Percentiles rank a stretch among this genome's conserved stretches.
phyloP scores from a whole-genome alignment of 37 sponge, comb jelly and placozoan species.

The Mnemiopsis leidyi region DNA sequence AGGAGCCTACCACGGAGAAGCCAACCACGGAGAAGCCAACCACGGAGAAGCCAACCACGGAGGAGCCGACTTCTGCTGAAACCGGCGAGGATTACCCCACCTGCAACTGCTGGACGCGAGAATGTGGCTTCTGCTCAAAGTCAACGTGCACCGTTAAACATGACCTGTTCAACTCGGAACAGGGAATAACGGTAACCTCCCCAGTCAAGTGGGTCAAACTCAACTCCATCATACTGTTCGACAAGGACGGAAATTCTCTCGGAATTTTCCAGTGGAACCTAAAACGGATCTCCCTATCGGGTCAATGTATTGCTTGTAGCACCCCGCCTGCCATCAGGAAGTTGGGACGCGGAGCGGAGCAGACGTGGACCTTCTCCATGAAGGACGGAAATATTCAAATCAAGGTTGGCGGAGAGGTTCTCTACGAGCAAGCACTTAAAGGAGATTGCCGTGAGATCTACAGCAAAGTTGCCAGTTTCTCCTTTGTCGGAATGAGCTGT shows the following conservation, averaged over 20 bases:
- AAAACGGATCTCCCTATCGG: not conserved
- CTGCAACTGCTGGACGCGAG: slow-evolving; percentile 5
- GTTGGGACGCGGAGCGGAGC: not conserved
- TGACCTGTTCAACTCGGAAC: not conserved
- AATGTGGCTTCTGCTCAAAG: slow-evolving; percentile 20
- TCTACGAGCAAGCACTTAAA: not conserved
- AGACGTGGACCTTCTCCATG: not conserved
- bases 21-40: not conserved
- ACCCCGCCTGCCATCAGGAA: not conserved
- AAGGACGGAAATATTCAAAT: not conserved
- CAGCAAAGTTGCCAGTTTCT: not conserved
- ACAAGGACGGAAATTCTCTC: not conserved
- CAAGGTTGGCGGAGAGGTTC: not conserved
- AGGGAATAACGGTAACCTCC: not conserved
- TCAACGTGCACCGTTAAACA: not conserved
- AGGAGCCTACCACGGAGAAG: not conserved
- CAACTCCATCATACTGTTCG: slow-evolving; percentile 8
- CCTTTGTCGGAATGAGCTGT: not conserved
- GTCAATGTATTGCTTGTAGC: not conserved
- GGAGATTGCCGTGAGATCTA: not conserved
- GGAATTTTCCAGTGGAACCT: not conserved
- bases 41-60: not conserved
- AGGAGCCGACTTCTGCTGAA: not conserved
- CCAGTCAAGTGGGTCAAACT: not conserved
- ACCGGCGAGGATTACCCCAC: not conserved